Evolutionary conservation across 2,113 vertebrate genomes (phyloP).

Genomic region (Poecile atricapillus): DNA sequence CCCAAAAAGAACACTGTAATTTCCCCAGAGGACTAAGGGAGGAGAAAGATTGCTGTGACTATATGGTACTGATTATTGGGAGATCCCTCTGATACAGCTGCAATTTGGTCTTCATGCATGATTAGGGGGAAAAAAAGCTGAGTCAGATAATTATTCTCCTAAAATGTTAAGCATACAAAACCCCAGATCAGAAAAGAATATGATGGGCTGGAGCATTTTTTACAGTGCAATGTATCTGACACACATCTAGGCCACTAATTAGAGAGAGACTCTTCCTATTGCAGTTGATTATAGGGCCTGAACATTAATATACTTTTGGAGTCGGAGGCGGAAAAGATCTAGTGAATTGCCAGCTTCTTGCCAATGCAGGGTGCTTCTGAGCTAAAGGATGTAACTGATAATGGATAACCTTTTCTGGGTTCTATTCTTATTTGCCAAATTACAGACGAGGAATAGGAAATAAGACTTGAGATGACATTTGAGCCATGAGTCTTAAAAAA

Average conservation of each 20-base stretch:
- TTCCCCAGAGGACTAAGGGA: neutral
- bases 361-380: neutral
- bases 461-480: slow-evolving; percentile 53
- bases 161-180: neutral
- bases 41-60: neutral
- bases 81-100: neutral
- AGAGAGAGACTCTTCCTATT: neutral
- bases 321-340: neutral
- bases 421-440: slow-evolving; percentile 48
- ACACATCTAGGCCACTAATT: neutral
- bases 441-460: slow-evolving; percentile 28
- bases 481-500: neutral
- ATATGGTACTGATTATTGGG: neutral
- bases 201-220: neutral
- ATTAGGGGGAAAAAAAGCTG: neutral
- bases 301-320: neutral
- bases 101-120: neutral
- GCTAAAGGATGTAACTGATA: slow-evolving; percentile 19
- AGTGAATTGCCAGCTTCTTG: neutral
- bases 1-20: neutral
- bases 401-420: slow-evolving; percentile 30
- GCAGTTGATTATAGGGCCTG: neutral
- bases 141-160: neutral
- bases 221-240: neutral
- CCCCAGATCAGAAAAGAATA: neutral